Conservation (phyloP, 2,113 vertebrate genomes). For the Heptranchias perlo region DNA sequence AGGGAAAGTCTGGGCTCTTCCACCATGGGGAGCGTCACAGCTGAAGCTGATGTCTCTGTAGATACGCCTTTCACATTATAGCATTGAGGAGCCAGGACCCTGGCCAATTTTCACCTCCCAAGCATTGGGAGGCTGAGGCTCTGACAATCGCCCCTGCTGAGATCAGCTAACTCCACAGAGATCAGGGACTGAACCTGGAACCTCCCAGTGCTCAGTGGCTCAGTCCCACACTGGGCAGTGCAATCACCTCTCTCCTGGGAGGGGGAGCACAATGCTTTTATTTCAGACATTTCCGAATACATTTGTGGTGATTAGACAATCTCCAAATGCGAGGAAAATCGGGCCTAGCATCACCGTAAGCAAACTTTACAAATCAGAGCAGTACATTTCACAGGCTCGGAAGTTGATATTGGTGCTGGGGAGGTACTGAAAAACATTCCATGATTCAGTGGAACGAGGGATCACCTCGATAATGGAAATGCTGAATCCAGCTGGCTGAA, state of each 20-base stretch:
- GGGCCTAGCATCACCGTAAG: not conserved
- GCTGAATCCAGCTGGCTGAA: constrained; percentile 4
- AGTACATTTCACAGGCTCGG: not conserved
- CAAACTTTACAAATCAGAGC: not conserved
- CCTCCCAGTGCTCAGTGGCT: not conserved
- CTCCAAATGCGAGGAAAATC: not conserved
- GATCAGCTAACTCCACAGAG: too few relatives aligned
- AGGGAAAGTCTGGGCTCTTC: not conserved
- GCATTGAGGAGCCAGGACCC: not conserved
- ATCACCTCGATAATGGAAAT: not conserved
- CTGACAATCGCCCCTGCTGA: too few relatives aligned
- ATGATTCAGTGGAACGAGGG: not conserved
- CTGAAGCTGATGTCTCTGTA: not conserved
- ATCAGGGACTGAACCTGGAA: not conserved
- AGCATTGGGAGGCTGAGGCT: not conserved
- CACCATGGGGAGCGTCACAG: too few relatives aligned
- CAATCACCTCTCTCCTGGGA: not conserved
- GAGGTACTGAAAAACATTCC: not conserved
- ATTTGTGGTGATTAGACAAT: not conserved
- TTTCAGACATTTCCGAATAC: not conserved
- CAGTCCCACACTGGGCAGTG: not conserved
- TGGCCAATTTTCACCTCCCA: not conserved
- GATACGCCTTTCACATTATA: not conserved
- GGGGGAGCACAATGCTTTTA: not conserved
- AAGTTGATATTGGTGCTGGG: not conserved